Evolutionary conservation across 2,888 invertebrate species (phyloP), one percentile per base, ranked within the genome.

Genomic region (Notodonta ziczac): DNA sequence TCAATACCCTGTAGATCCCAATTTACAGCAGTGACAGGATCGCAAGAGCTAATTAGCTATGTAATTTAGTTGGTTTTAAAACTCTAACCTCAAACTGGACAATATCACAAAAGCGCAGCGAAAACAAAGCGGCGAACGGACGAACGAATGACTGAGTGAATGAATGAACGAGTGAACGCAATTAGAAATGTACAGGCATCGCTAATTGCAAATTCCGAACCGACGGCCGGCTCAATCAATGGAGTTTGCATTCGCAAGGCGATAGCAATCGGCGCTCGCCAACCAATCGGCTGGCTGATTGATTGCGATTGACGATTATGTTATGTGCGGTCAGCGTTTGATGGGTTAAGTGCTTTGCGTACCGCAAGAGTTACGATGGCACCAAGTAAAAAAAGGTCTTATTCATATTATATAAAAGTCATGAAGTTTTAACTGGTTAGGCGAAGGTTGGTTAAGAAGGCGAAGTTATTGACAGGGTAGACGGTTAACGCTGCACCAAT

Each of bases 131-230:
- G 39, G 57, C 65, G 58, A 62, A 40, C 62, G 71, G 69, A 72
- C 65, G 61, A 65, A 59, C 62, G 72, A 73, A 67, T 74, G 77
- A 76, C 62, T 72, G 72, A 76, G 63, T 74, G 74, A 74, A 62
- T 69, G 73, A 67, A 64, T 74, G 76, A 73, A 62, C 60, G 69
- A 69, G 59, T 71, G 76, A 78, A 78, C 78, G 83, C 83, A 85
- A 85, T 87, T 82, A 83, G 79, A 76, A 74, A 73, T 70, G 82
- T 75, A 80, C 80, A 76, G 78, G 75, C 77, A 73, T 77, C 78
- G 80, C 80, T 87, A 86, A 87, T 87, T 86, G 86, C 83, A 72
- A 83, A 86, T 86, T 86, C 85, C 84, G 80, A 78, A 67, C 74
- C 71, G 73, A 70, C 74, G 72, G 75, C 73, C 74, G 70, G 78